Percentiles rank a stretch among this genome's conserved stretches.
Evolutionary conservation across 2,888 invertebrate species (phyloP).

Genomic region (Caenorhabditis angaria): DNA sequence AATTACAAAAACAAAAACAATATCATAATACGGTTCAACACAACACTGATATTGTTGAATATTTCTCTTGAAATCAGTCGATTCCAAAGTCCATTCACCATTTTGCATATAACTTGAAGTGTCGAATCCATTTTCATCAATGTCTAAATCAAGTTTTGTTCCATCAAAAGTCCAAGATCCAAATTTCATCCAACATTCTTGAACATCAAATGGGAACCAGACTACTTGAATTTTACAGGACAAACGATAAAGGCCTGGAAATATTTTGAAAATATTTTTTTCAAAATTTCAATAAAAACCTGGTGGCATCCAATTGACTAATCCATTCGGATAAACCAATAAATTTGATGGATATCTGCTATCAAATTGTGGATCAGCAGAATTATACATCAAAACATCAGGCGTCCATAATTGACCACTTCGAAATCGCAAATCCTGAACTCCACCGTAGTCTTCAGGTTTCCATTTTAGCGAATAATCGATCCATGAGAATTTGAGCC

Average conservation of each 20-base stretch:
- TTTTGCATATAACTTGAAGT: slow-evolving; percentile 59
- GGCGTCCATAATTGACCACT: slow-evolving; percentile 62
- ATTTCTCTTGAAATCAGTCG: slow-evolving; percentile 41
- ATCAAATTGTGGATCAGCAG: slow-evolving; percentile 98
- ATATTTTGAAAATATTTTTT: slow-evolving; percentile 71
- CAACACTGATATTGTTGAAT: slow-evolving; percentile 60
- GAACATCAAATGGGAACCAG: slow-evolving; percentile 99
- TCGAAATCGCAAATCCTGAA: slow-evolving; percentile 53
- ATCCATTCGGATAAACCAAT: slow-evolving; percentile 92
- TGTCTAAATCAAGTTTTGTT: slow-evolving; percentile 56
- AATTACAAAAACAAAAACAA: slow-evolving; percentile 80
- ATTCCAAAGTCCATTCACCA: slow-evolving; percentile 60
- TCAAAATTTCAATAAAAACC: slow-evolving; percentile 33
- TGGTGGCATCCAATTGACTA: slow-evolving; percentile 94
- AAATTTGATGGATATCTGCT: slow-evolving; percentile 97
- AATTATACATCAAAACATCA: slow-evolving; percentile 64
- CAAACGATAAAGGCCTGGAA: slow-evolving; percentile 59
- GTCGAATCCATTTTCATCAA: slow-evolving; percentile 63
- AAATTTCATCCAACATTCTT: slow-evolving; percentile 74
- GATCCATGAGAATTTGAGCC: slow-evolving; percentile 58
- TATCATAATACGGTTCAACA: slow-evolving; percentile 61
- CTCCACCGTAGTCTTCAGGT: slow-evolving; percentile 55
- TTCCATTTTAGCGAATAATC: slow-evolving; percentile 60
- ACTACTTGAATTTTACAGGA: slow-evolving; percentile 95
- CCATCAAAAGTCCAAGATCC: slow-evolving; percentile 68